Evolutionary conservation across 1,140 invertebrate species (phyloP).

Genomic region (Drosophila murphyi): DNA sequence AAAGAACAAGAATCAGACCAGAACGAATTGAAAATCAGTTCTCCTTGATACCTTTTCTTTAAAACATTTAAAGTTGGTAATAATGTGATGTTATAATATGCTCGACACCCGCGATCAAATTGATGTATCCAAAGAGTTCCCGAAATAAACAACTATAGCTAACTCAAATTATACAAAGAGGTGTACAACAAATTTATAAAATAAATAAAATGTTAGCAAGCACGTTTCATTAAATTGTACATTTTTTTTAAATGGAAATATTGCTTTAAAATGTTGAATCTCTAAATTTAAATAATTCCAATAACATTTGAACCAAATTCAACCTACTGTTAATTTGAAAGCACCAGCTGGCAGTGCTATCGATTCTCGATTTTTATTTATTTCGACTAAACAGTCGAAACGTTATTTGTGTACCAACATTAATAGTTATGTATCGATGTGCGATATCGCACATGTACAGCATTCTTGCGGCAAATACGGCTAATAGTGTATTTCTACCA

Average conservation of each 20-base stretch:
- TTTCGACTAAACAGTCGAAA: too few relatives aligned
- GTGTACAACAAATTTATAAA: slow-evolving; percentile 8
- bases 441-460: not conserved
- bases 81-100: not conserved
- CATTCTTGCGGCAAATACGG: not conserved
- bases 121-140: slow-evolving; percentile 17
- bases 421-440: too few relatives aligned
- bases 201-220: slow-evolving; percentile 26
- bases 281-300: too few relatives aligned
- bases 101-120: too few relatives aligned
- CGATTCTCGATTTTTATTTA: too few relatives aligned
- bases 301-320: too few relatives aligned
- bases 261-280: too few relatives aligned
- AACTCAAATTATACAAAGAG: slow-evolving; percentile 19
- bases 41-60: not conserved
- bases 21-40: slow-evolving; percentile 5
- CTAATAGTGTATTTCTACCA: not conserved
- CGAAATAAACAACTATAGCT: slow-evolving; percentile 12
- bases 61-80: not conserved
- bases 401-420: not conserved
- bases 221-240: not conserved
- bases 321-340: too few relatives aligned
- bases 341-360: too few relatives aligned
- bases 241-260: too few relatives aligned
- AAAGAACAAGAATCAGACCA: slow-evolving; percentile 50